Percentiles rank a stretch among this genome's conserved stretches.
phyloP scores from a whole-genome alignment of 2,797 vertebrate genomes.

The Carapus acus region DNA sequence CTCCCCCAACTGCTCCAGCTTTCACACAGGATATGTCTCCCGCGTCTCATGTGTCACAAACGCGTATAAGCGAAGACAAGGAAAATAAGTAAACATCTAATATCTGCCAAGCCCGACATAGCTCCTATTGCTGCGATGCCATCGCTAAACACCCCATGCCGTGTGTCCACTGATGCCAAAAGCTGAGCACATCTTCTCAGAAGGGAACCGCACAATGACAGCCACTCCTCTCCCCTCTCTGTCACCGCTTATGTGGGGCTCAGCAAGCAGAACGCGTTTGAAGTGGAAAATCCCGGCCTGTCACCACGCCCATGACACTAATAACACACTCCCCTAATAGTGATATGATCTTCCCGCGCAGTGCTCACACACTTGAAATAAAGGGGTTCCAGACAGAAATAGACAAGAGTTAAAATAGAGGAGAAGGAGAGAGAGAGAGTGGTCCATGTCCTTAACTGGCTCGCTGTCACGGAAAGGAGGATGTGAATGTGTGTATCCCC shows the following conservation, averaged over 20 bases:
- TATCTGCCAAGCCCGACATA: constrained; percentile 3
- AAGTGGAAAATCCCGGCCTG: constrained; percentile 57
- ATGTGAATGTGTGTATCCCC: constrained; percentile 60
- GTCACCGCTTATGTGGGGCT: constrained; percentile 56
- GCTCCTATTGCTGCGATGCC: constrained; percentile 14
- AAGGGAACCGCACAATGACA: constrained; percentile 22
- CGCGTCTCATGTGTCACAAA: constrained; percentile 56
- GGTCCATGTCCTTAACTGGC: constrained; percentile 67
- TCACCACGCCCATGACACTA: constrained; percentile 69
- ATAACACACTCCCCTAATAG: constrained; percentile 67
- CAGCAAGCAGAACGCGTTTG: constrained; percentile 64
- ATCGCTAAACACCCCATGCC: neutral
- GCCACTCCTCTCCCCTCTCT: constrained; percentile 39
- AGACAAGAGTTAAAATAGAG: constrained; percentile 55
- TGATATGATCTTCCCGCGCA: constrained; percentile 59
- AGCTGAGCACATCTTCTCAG: constrained; percentile 2
- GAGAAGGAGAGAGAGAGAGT: constrained; percentile 61
- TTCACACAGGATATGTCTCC: neutral
- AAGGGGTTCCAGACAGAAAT: constrained; percentile 65
- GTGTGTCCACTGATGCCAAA: constrained; percentile 11
- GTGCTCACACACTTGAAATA: constrained; percentile 44
- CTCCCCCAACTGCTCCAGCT: constrained; percentile 5
- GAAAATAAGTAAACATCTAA: constrained; percentile 6
- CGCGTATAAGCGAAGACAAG: constrained; percentile 3
- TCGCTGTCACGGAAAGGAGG: constrained; percentile 64